Evolutionary conservation across 2,113 vertebrate genomes (phyloP).

Genomic region (Lipophrys pholis): DNA sequence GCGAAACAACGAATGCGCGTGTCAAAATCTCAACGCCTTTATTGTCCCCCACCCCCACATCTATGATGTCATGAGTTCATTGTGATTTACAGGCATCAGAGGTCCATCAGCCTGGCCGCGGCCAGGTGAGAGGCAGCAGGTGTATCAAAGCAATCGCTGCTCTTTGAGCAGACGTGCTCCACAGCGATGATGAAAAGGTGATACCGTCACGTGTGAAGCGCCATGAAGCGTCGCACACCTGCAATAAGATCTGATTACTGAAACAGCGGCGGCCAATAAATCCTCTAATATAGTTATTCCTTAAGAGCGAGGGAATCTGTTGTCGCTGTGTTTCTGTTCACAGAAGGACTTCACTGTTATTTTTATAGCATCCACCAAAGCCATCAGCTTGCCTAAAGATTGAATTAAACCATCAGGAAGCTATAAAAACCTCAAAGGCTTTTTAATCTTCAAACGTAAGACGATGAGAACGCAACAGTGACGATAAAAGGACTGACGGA

Average conservation of each 20-base stretch:
- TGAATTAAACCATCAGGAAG: background rate
- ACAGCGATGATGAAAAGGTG: conserved; percentile 15
- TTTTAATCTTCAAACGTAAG: background rate
- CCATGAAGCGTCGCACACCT: conserved; percentile 1
- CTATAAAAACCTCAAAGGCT: background rate
- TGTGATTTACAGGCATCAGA: conserved; percentile 36
- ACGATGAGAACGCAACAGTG: background rate
- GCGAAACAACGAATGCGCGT: conserved; percentile 22
- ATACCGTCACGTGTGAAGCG: background rate
- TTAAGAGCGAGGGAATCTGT: background rate
- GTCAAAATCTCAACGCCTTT: conserved; percentile 26
- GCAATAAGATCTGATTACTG: conserved; percentile 7
- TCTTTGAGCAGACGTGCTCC: conserved; percentile 23
- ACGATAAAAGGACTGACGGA: background rate
- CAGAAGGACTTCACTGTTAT: background rate
- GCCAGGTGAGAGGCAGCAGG: conserved; percentile 26
- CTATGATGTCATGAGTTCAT: conserved; percentile 2
- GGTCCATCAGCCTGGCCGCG: conserved; percentile 25
- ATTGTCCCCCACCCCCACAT: conserved; percentile 6
- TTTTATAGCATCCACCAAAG: background rate
- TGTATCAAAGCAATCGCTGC: conserved; percentile 31
- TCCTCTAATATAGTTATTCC: background rate
- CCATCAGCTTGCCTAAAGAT: background rate
- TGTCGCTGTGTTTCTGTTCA: background rate
- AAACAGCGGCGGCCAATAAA: background rate